A percentile compares a stretch with the other conserved stretches of the same genome.
Evolutionary conservation across 2,113 vertebrate genomes (phyloP).

Genomic region (Isurus oxyrinchus): DNA sequence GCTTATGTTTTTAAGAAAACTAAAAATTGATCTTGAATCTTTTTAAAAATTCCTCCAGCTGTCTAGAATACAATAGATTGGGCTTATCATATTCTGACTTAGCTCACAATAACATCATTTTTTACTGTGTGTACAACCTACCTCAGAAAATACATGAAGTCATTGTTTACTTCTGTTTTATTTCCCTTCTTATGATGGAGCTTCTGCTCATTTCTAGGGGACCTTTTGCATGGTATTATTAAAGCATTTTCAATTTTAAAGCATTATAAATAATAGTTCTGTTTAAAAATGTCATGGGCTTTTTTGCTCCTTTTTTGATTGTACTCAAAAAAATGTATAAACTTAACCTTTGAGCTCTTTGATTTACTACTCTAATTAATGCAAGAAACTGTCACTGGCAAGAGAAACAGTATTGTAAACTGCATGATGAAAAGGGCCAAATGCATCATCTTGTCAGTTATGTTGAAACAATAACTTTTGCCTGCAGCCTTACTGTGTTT

Average conservation of each 20-base stretch:
- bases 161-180: neutral
- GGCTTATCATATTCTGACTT: neutral
- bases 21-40: neutral
- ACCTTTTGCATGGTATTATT: neutral
- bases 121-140: neutral
- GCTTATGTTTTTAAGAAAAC: neutral
- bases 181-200: neutral
- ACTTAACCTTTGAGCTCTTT: neutral
- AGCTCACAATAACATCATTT: neutral
- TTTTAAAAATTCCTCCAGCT: neutral
- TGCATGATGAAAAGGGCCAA: neutral
- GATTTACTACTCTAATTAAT: neutral
- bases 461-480: neutral
- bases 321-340: neutral
- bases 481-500: neutral
- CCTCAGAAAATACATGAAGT: neutral
- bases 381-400: neutral
- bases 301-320: neutral
- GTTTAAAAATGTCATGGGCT: neutral
- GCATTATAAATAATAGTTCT: neutral
- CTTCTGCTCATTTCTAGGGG: neutral
- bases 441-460: neutral
- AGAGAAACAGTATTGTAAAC: neutral
- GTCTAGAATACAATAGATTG: neutral
- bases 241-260: neutral